phyloP scores from a whole-genome alignment of 2,888 invertebrate species.

The Spodoptera picta region DNA sequence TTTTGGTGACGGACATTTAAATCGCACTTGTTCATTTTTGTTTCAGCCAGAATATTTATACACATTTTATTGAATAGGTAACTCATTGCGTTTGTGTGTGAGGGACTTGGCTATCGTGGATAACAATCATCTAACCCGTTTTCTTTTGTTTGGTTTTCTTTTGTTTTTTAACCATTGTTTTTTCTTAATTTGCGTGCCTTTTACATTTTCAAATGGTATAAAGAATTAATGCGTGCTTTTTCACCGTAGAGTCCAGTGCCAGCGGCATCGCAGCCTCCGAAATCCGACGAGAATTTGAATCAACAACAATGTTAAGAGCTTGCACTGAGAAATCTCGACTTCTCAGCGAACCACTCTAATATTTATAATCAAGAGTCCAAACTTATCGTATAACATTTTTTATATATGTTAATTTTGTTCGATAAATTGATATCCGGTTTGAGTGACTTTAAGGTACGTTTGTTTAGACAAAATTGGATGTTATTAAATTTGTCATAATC shows the following conservation, averaged over 20 bases:
- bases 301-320: slow-evolving; percentile 89
- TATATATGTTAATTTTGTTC: slow-evolving; percentile 69
- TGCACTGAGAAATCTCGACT: slow-evolving; percentile 52
- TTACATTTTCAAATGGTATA: neutral
- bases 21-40: slow-evolving; percentile 74
- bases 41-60: slow-evolving; percentile 88
- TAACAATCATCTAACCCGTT: slow-evolving; percentile 51
- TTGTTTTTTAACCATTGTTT: slow-evolving; percentile 55
- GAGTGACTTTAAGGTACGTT: slow-evolving; percentile 63
- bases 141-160: slow-evolving; percentile 55
- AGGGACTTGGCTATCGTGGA: slow-evolving; percentile 53
- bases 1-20: slow-evolving; percentile 72
- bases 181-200: slow-evolving; percentile 42
- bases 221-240: slow-evolving; percentile 61
- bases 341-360: slow-evolving; percentile 64
- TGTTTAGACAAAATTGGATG: slow-evolving; percentile 52
- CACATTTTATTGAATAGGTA: slow-evolving; percentile 83
- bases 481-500: slow-evolving; percentile 49
- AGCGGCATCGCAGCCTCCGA: slow-evolving; percentile 88
- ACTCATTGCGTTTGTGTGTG: slow-evolving; percentile 58
- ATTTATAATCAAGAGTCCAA: slow-evolving; percentile 75
- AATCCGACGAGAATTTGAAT: slow-evolving; percentile 93
- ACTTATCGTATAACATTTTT: slow-evolving; percentile 74
- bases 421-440: slow-evolving; percentile 65
- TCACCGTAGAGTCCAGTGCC: slow-evolving; percentile 91